Conservation (phyloP, 2,888 invertebrate genomes). For the Caenorhabditis sulstoni region DNA sequence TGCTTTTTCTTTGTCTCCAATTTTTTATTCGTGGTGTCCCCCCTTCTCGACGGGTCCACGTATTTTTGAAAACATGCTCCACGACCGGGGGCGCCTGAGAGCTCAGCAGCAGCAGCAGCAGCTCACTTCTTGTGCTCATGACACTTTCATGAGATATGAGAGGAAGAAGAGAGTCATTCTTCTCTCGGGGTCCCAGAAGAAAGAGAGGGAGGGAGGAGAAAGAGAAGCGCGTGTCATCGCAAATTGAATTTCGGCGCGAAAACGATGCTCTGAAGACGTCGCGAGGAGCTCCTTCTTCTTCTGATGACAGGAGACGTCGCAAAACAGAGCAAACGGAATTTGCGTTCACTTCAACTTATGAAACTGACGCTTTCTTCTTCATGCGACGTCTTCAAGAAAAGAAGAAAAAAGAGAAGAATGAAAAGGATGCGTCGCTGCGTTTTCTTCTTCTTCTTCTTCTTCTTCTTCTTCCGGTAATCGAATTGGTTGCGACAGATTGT, state of each 20-base stretch:
- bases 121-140: slow-evolving; percentile 52
- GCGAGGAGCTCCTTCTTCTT: slow-evolving; percentile 13
- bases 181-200: background rate
- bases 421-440: slow-evolving; percentile 17
- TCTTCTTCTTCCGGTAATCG: slow-evolving; percentile 50
- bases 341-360: slow-evolving; percentile 57
- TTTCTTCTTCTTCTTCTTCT: no score
- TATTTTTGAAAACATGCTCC: slow-evolving; percentile 46
- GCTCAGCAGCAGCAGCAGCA: no score
- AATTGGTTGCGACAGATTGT: slow-evolving; percentile 41
- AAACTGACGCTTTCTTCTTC: slow-evolving; percentile 35
- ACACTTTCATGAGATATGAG: slow-evolving; percentile 53
- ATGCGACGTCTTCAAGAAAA: background rate
- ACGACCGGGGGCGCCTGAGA: slow-evolving; percentile 19
- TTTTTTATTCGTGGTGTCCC: slow-evolving; percentile 28
- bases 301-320: slow-evolving; percentile 36
- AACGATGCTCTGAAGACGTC: slow-evolving; percentile 31
- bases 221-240: slow-evolving; percentile 46
- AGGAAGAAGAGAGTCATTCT: slow-evolving; percentile 13
- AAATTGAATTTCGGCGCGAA: slow-evolving; percentile 53
- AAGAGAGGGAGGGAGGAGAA: slow-evolving; percentile 15
- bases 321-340: slow-evolving; percentile 34
- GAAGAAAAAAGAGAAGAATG: slow-evolving; percentile 11
- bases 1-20: slow-evolving; percentile 29
- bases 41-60: slow-evolving; percentile 14